Base-by-base conservation (phyloP, 2,797 vertebrate species). In the Tamandua tetradactyla region DNA sequence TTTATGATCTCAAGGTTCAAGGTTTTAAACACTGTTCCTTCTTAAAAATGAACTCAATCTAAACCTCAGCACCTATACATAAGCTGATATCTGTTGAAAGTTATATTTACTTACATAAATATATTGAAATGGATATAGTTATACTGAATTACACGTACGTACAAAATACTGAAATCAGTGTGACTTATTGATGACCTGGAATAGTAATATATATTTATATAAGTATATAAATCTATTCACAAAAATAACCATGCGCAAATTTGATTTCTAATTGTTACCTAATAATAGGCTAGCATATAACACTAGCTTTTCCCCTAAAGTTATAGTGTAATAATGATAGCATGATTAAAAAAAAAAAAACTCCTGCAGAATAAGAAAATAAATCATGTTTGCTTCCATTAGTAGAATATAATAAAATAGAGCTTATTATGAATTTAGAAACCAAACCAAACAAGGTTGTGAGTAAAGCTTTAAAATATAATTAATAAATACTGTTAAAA, bases 1-100 rank as follows among this genome's bases (percentile, higher is more conserved):
- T 88, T 83, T 83, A 84, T 64, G 40, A 32, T 92, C 27, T 83
- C 37, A 87, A n/a, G n/a, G n/a, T n/a, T n/a, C n/a, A n/a, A 68
- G 44, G 44, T 74, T 10, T 40, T 68, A 55, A 82, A 78, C 17
- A 69, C 0, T 52, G 13, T 25, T 55, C 52, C 42, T 94, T 66
- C 75, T 87, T 42, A 25, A 52, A 69, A 79, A 79, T 22, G 12
- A 93, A 35, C 15, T 57, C 14, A 85, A 68, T 80, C 57, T 52
- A 87, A 76, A 74, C 25, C n/a, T 37, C 18, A 52, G 57, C 22
- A 49, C 44, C n/a, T 76, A 66, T 40, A 82, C 1, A 20, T 25
- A 90, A n/a, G 5, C 20, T 61, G 13, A 17, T 18, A 20, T 35
- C 55, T 90, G n/a, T 55, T 55, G 13, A 30, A 59, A 42, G 22